Evolutionary conservation across 2,797 vertebrate species (phyloP), one percentile per base, ranked within the genome.

Genomic region (Onychomys leucogaster): DNA sequence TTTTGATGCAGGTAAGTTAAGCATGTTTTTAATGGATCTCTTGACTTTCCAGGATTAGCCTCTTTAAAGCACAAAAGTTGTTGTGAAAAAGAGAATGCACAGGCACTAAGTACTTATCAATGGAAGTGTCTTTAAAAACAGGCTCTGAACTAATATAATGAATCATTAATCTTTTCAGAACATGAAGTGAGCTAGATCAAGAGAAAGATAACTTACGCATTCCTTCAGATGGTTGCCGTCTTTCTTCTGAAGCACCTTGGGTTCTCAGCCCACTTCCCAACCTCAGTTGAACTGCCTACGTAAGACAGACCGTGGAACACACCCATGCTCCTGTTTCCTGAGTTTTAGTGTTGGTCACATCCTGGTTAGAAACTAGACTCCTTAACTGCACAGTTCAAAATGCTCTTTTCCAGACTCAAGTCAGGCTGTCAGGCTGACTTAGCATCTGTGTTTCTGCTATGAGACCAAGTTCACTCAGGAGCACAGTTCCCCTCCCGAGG

Each of bases 91-190:
- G 75, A 92, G 41, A 59, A 25, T 46, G 13, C 19, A 8, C 67
- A 23, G 32, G 16, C 23, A 61, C 4, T 71, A 27, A 23, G 16
- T 55, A 43, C 23, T 91, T 59, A 34, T 37, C 43, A 91, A 19
- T 5, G 69, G 29, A 85, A 90, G 8, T 83, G n/a, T 85, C 37
- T 82, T 92, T 75, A 55, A 89, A 93, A 96, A 49, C 32, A 37
- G 83, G 27, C 55, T 91, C 14, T 61, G n/a, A 67, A 52, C 19
- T 61, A 86, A 46, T 14, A 61, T 61, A 86, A 46, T 14, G 61
- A 94, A 87, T n/a, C 9, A 29, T 85, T 37, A 32, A 17, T 16
- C 94, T 91, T 83, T 41, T 59, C 11, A 57, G 25, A 11, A 27
- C 46, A 8, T 16, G 1, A 41, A 85, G 34, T 57, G 23, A 80